Conservation (phyloP, 2,888 invertebrate species). For the Eupithecia exiguata region DNA sequence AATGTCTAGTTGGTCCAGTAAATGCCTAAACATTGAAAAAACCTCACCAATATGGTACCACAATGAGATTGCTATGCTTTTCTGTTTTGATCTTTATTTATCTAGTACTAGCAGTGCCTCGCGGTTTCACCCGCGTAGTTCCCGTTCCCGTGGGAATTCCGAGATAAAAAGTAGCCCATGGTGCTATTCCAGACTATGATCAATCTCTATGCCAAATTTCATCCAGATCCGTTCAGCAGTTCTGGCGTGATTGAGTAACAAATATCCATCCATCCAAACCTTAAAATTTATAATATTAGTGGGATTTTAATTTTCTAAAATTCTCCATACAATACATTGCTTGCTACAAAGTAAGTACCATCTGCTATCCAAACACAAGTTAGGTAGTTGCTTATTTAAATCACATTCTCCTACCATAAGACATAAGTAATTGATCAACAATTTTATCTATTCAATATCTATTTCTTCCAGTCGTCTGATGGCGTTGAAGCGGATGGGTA, state of each 20-base stretch:
- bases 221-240: too few relatives aligned
- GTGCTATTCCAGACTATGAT: too few relatives aligned
- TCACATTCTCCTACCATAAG: neutral
- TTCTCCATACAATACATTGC: too few relatives aligned
- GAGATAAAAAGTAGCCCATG: too few relatives aligned
- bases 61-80: neutral
- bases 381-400: neutral
- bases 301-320: too few relatives aligned
- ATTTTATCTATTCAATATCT: neutral
- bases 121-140: too few relatives aligned
- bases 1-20: neutral
- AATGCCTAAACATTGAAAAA: slow-evolving; percentile 2
- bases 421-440: neutral
- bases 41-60: slow-evolving; percentile 24
- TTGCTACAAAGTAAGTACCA: neutral
- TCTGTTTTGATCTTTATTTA: neutral
- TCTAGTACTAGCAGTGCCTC: too few relatives aligned
- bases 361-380: neutral
- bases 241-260: too few relatives aligned
- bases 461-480: slow-evolving; percentile 92
- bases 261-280: too few relatives aligned
- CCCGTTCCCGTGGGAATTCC: too few relatives aligned
- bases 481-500: slow-evolving; percentile 99
- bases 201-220: too few relatives aligned
- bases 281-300: too few relatives aligned